Evolutionary conservation across 1,140 invertebrate species (phyloP).

Genomic region (Argopecten irradians): DNA sequence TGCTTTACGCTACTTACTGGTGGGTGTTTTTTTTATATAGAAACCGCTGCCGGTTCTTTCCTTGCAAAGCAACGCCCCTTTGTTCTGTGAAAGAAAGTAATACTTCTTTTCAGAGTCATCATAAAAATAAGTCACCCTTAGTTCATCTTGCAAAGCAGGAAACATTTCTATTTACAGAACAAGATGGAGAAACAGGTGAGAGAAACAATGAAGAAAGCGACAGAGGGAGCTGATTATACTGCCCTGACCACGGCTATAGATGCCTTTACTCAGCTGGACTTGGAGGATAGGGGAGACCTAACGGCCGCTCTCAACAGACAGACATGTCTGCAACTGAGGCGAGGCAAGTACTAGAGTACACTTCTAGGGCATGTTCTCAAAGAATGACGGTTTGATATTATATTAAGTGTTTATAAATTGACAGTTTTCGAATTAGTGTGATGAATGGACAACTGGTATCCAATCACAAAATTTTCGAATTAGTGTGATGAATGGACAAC

Average conservation of each 20-base stretch:
- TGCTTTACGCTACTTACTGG: too few species aligned
- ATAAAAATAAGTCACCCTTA: background rate
- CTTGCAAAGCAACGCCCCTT: background rate
- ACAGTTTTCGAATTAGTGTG: too few species aligned
- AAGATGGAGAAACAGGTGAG: constrained; percentile 35
- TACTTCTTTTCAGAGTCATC: background rate
- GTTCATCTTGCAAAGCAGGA: background rate
- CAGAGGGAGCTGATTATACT: constrained; percentile 28
- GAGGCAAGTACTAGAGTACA: background rate
- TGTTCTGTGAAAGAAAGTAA: background rate
- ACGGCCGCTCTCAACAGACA: background rate
- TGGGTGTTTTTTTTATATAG: too few species aligned
- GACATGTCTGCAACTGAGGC: background rate
- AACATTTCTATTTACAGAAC: constrained; percentile 19
- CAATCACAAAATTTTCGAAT: too few species aligned
- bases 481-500: too few species aligned
- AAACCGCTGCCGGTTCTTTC: background rate
- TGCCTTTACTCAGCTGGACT: constrained; percentile 26
- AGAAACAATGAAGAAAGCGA: constrained; percentile 42
- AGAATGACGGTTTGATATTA: too few species aligned
- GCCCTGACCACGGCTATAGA: background rate
- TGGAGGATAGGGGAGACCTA: constrained; percentile 27
- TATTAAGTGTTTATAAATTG: too few species aligned
- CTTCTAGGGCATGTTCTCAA: background rate
- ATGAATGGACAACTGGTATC: too few species aligned